Evolutionary conservation across 2,888 invertebrate species (phyloP).

Genomic region (Acanthosepion pharaonis): DNA sequence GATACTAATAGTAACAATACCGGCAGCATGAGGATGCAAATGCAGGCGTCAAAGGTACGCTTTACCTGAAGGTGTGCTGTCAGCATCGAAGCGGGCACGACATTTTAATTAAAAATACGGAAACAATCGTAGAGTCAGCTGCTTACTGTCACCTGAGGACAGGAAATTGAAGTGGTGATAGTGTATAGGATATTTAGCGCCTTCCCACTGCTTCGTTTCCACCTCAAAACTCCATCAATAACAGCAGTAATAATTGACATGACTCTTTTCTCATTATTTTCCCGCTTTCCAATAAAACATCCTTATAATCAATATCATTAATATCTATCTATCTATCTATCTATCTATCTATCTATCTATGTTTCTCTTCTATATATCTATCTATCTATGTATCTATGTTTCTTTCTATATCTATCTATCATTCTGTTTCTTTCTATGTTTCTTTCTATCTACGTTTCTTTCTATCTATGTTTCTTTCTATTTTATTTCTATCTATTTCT

Average conservation of each 20-base stretch:
- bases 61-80: not conserved
- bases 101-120: constrained; percentile 6
- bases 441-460: no score
- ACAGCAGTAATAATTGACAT: not conserved
- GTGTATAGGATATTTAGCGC: not conserved
- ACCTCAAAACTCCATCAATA: not conserved
- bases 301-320: not conserved
- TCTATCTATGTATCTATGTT: no score
- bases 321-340: not conserved
- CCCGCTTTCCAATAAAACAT: not conserved
- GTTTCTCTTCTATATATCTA: no score
- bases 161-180: not conserved
- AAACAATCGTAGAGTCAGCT: not conserved
- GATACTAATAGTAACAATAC: not conserved
- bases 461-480: no score
- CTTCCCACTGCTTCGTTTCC: not conserved
- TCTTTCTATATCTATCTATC: no score
- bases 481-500: no score
- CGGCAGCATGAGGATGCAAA: not conserved
- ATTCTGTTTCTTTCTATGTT: no score
- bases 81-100: not conserved
- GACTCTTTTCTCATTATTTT: not conserved
- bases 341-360: no score
- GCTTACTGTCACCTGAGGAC: not conserved
- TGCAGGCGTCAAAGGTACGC: not conserved